Conservation (phyloP, 2,797 vertebrate species). For the Alexandromys oeconomus region DNA sequence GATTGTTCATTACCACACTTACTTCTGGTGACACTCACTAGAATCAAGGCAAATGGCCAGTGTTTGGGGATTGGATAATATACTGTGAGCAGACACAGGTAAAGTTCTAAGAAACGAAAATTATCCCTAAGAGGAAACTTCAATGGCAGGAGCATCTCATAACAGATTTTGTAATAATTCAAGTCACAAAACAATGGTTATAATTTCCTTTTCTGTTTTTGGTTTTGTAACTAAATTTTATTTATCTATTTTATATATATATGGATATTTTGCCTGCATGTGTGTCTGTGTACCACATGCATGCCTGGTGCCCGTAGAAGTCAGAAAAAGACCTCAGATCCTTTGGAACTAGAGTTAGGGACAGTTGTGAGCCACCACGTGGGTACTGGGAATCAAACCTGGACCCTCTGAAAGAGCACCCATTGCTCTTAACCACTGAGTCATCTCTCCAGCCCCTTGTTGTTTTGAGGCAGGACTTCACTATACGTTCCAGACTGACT, state of each 20-base stretch:
- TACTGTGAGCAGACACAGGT: background rate
- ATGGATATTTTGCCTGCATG: background rate
- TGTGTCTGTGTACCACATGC: background rate
- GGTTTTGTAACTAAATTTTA: background rate
- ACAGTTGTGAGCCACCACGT: background rate
- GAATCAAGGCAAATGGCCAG: background rate
- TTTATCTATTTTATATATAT: background rate
- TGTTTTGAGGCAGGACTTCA: background rate
- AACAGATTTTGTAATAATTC: slow-evolving; percentile 37
- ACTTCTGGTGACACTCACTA: background rate
- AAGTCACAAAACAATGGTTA: background rate
- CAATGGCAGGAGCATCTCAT: background rate
- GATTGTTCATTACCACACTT: background rate
- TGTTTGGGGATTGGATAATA: slow-evolving; percentile 48
- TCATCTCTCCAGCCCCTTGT: background rate
- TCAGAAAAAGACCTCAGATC: background rate
- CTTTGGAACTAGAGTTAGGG: background rate
- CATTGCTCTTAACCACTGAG: background rate
- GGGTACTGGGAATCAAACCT: background rate
- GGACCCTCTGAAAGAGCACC: background rate
- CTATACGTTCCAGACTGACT: background rate
- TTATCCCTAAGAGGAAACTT: slow-evolving; percentile 20
- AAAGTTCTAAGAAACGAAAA: background rate
- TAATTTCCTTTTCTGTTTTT: background rate
- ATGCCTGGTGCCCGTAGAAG: background rate